Evolutionary conservation across 2,797 vertebrate species (phyloP).

Genomic region (Ctenochaetus hawaiiensis): DNA sequence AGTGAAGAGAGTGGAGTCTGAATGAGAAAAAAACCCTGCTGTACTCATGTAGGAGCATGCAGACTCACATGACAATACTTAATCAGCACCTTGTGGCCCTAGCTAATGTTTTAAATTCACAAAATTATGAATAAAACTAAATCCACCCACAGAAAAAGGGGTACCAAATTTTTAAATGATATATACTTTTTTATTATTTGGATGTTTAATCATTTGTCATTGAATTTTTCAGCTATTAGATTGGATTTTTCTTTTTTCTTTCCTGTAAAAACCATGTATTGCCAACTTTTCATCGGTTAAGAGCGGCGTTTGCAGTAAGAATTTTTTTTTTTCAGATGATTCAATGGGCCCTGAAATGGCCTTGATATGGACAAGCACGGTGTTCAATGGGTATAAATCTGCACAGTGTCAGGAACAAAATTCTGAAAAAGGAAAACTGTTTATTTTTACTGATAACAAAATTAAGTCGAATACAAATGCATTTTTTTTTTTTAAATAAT

Average conservation of each 20-base stretch:
- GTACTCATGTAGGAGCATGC: constrained; percentile 9
- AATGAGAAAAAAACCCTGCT: constrained; percentile 19
- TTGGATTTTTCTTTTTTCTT: background rate
- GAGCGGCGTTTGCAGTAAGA: background rate
- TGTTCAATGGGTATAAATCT: background rate
- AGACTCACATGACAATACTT: constrained; percentile 6
- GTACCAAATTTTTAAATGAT: background rate
- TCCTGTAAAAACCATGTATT: background rate
- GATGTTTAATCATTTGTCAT: background rate
- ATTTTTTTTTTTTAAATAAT: background rate
- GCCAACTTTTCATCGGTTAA: background rate
- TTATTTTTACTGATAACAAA: background rate
- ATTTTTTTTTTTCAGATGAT: background rate
- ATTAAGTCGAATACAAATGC: background rate
- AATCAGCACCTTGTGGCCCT: background rate
- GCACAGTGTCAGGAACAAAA: background rate
- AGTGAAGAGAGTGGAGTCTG: constrained; percentile 8
- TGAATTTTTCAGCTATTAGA: background rate
- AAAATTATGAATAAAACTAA: background rate
- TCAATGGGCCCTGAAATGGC: background rate
- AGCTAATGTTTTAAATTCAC: constrained; percentile 9
- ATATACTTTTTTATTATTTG: background rate
- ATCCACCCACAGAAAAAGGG: background rate
- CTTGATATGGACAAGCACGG: background rate
- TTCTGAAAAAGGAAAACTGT: background rate